These are phyloP conservation scores for Diprion similis DNA, from an alignment of 1,140 invertebrate genomes.

Conservation along the genomic window DNA sequence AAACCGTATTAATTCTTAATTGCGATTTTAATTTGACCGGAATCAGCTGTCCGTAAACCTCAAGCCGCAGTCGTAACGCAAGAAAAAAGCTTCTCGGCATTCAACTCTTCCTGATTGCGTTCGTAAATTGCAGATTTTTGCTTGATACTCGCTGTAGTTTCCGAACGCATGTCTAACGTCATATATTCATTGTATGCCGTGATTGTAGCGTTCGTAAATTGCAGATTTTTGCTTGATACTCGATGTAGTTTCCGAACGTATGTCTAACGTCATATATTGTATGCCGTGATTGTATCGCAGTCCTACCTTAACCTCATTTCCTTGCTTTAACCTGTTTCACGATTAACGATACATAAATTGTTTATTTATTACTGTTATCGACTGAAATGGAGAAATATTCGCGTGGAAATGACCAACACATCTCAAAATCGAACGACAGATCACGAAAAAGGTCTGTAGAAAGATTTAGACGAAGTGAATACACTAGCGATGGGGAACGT, in stretches of 20 bases:
- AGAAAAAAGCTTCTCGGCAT: neutral
- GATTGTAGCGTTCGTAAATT: neutral
- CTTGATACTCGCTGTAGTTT: no score
- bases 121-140: neutral
- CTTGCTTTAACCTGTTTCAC: no score
- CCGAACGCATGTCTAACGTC: no score
- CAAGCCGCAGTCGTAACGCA: neutral
- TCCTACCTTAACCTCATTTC: no score
- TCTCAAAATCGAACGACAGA: conserved; percentile 25
- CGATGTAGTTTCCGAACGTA: no score
- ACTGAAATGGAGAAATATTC: conserved; percentile 36
- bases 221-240: no score
- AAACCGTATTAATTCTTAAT: neutral
- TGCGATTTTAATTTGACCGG: conserved; percentile 15
- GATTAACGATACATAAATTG: no score
- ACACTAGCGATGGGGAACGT: conserved; percentile 18
- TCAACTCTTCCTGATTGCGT: neutral
- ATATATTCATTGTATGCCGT: no score
- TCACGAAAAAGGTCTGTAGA: conserved; percentile 15
- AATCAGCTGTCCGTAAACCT: conserved; percentile 30
- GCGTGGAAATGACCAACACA: conserved; percentile 20
- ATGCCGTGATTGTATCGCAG: no score
- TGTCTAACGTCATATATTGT: no score
- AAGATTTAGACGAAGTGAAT: conserved; percentile 13
- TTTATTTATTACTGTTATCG: neutral